Conservation (phyloP, 2,797 vertebrate genomes). For the Muscicapa striata region DNA sequence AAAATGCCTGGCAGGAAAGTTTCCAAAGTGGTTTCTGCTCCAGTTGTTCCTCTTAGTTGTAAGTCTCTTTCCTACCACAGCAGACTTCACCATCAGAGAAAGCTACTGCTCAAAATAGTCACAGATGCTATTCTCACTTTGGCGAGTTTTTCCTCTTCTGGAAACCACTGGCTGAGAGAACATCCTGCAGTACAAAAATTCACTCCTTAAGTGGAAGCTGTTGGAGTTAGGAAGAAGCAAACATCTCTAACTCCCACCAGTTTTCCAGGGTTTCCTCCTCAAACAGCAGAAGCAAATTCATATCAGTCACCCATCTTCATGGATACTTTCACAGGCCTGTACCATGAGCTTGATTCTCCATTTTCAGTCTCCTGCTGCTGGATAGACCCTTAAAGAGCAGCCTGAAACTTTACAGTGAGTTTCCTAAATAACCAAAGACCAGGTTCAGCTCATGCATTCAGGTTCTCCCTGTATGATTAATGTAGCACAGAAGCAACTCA, state of each 20-base stretch:
- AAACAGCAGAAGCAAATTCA: background rate
- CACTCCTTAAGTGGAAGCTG: background rate
- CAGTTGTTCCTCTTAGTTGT: background rate
- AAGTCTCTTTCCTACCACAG: background rate
- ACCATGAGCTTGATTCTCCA: background rate
- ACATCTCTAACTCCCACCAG: background rate
- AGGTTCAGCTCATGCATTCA: background rate
- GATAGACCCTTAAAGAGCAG: background rate
- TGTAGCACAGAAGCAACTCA: background rate
- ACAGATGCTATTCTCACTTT: background rate
- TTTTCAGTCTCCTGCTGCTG: background rate
- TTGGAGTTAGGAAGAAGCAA: background rate
- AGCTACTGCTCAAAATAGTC: background rate
- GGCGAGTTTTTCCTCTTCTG: background rate
- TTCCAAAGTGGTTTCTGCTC: background rate
- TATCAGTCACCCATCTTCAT: background rate
- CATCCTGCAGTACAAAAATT: rapidly evolving
- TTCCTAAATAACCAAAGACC: background rate
- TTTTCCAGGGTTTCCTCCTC: background rate
- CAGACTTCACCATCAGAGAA: background rate
- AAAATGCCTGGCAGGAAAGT: background rate
- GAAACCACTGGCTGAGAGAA: background rate
- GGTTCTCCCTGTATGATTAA: background rate
- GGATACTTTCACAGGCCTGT: background rate
- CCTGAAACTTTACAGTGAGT: background rate